Percentiles rank a stretch among this genome's conserved stretches.
phyloP scores from a whole-genome alignment of 1,140 invertebrate species.

The Hormaphis cornu region DNA sequence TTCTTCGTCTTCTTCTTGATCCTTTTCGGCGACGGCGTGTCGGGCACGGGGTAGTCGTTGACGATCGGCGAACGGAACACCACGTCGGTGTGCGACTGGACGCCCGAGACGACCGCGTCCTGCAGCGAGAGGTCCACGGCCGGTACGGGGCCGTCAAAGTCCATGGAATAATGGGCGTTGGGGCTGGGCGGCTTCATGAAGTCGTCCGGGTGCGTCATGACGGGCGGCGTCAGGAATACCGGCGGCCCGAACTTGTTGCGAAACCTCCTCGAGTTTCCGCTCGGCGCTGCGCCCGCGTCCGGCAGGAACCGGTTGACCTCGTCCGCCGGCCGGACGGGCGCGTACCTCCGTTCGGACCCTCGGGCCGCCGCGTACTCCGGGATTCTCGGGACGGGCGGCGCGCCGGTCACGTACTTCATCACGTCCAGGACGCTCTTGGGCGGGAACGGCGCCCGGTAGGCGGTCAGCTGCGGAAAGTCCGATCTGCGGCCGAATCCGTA shows the following conservation, averaged over 20 bases:
- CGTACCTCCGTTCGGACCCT: not conserved
- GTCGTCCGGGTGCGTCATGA: not conserved
- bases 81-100: not conserved
- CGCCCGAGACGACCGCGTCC: not conserved
- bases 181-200: constrained; percentile 12
- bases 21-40: not conserved
- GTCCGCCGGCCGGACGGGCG: not conserved
- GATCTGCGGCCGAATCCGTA: constrained; percentile 7
- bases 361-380: not conserved
- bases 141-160: not conserved
- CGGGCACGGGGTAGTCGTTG: not conserved
- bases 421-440: not conserved
- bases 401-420: constrained; percentile 15
- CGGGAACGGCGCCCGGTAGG: not conserved
- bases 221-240: not conserved
- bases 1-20: not conserved
- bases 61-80: not conserved
- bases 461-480: constrained; percentile 4
- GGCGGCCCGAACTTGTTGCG: constrained; percentile 12
- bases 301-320: not conserved
- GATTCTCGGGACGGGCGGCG: not conserved
- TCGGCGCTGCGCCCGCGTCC: not conserved
- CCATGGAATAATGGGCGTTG: not conserved
- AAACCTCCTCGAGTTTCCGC: not conserved
- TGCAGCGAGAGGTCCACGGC: not conserved